A percentile compares a stretch with the other conserved stretches of the same genome.
Conservation (phyloP, 2,797 vertebrate species). For the Orestias chungarensis region DNA sequence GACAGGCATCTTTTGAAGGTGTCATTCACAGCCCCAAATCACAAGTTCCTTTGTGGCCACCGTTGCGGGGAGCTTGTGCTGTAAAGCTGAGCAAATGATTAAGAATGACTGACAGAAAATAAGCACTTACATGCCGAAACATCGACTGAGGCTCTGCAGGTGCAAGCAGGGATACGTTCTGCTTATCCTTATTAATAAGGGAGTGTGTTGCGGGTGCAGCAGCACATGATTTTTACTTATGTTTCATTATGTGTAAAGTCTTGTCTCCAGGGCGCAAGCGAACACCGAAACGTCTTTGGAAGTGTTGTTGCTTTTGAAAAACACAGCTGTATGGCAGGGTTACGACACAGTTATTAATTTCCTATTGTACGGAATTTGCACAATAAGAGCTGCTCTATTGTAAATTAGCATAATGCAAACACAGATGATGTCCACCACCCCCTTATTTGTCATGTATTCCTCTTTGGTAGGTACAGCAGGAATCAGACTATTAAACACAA, state of each 20-base stretch:
- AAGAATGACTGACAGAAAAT: constrained; percentile 60
- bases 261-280: constrained; percentile 57
- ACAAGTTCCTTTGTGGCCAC: constrained; percentile 31
- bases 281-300: constrained; percentile 69
- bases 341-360: constrained; percentile 58
- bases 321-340: constrained; percentile 46
- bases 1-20: constrained; percentile 45
- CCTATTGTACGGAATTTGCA: constrained; percentile 52
- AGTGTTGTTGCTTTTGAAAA: constrained; percentile 67
- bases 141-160: constrained; percentile 39
- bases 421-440: constrained; percentile 14
- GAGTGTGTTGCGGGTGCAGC: constrained; percentile 49
- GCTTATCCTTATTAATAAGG: constrained; percentile 38
- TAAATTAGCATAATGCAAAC: constrained; percentile 57
- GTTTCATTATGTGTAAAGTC: constrained; percentile 60
- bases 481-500: constrained; percentile 2
- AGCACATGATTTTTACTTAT: constrained; percentile 66
- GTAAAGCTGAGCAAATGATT: constrained; percentile 49
- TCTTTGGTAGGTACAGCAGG: constrained; percentile 17
- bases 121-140: constrained; percentile 35
- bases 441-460: constrained; percentile 7
- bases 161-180: constrained; percentile 14
- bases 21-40: constrained; percentile 56
- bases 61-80: constrained; percentile 28
- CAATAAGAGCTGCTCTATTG: constrained; percentile 27